These are phyloP conservation scores for Leptothorax acervorum DNA, from an alignment of 2,888 invertebrate species.

Conservation along the genomic window DNA sequence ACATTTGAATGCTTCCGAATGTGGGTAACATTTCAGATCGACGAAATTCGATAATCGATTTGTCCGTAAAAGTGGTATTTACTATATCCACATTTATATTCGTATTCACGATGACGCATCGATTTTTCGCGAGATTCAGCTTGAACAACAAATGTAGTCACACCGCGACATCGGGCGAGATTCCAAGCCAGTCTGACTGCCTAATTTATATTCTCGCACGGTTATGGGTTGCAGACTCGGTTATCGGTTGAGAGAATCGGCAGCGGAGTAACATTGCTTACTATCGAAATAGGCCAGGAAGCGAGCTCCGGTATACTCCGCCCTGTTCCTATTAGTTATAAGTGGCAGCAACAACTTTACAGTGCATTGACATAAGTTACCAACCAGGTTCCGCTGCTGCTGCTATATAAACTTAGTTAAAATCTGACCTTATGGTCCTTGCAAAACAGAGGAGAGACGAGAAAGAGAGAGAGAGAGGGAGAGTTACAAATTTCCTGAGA, in stretches of 20 bases:
- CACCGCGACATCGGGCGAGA: slow-evolving; percentile 25
- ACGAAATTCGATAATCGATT: background rate
- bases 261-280: slow-evolving; percentile 41
- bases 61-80: background rate
- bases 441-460: background rate
- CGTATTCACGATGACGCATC: background rate
- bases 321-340: slow-evolving; percentile 46
- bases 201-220: slow-evolving; percentile 51
- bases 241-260: slow-evolving; percentile 52
- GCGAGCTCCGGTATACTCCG: slow-evolving; percentile 9
- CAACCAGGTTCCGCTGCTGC: slow-evolving; percentile 3
- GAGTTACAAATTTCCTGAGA: background rate
- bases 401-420: slow-evolving; percentile 25
- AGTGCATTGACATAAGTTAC: slow-evolving; percentile 36
- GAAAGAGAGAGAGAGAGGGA: background rate
- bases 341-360: slow-evolving; percentile 41
- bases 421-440: slow-evolving; percentile 7
- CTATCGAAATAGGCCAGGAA: slow-evolving; percentile 53
- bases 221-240: slow-evolving; percentile 39
- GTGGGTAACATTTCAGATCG: background rate
- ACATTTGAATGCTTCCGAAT: background rate
- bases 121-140: slow-evolving; percentile 34
- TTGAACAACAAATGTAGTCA: slow-evolving; percentile 41
- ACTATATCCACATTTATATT: background rate
- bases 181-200: slow-evolving; percentile 42